Evolutionary conservation across 2,113 vertebrate genomes (phyloP).

Genomic region (Sardina pilchardus): DNA sequence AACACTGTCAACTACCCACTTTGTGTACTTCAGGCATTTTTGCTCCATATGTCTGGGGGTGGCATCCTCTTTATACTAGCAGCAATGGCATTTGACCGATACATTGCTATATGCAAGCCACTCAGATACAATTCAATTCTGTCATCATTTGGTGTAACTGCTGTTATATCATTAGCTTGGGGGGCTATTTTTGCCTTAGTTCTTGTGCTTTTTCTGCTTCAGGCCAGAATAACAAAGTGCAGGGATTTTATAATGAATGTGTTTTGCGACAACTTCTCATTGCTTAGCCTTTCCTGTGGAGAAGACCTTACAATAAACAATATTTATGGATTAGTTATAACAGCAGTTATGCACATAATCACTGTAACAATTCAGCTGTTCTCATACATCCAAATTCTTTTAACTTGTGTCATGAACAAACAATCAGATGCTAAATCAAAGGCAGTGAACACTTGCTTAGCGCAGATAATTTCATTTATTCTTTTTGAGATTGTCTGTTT

Average conservation of each 20-base stretch:
- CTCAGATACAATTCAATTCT: conserved; percentile 38
- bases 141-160: conserved; percentile 9
- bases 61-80: conserved; percentile 21
- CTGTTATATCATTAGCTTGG: conserved; percentile 27
- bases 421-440: conserved; percentile 28
- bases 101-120: conserved; percentile 40
- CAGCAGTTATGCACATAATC: conserved; percentile 2
- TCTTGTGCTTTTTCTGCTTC: conserved; percentile 25
- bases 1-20: conserved; percentile 25
- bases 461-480: conserved; percentile 10
- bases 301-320: conserved; percentile 22
- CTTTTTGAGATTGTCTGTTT: not conserved
- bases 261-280: conserved; percentile 33
- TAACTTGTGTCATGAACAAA: conserved; percentile 14
- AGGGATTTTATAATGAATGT: conserved; percentile 19
- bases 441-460: conserved; percentile 22
- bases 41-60: conserved; percentile 33
- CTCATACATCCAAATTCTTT: conserved; percentile 29
- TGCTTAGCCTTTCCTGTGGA: conserved; percentile 26
- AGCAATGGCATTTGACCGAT: conserved; percentile 39
- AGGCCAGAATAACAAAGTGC: conserved; percentile 28
- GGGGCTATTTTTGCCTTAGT: conserved; percentile 31
- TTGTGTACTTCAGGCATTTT: conserved; percentile 38
- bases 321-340: conserved; percentile 24
- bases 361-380: not conserved